Evolutionary conservation across 2,888 invertebrate species (phyloP), one percentile per base, ranked within the genome.

Genomic region (Fabriciana adippe): DNA sequence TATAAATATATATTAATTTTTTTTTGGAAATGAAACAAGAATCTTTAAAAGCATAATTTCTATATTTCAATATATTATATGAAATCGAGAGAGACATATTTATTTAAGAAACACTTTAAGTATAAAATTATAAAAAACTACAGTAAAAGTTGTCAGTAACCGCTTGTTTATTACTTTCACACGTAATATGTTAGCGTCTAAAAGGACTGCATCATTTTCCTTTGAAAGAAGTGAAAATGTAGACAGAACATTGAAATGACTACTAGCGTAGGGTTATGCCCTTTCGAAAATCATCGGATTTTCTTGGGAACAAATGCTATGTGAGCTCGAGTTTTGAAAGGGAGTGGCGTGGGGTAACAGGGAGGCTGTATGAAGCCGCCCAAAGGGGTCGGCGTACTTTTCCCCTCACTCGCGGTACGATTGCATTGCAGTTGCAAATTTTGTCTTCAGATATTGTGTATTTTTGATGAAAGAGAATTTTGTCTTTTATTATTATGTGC

Each of bases 351-450:
- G 70, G 78, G 77, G 79, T 71, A 73, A 68, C 31, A 48, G 65
- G 76, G 77, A 80, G 81, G 77, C 77, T 78, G 75, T 73, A 79
- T 79, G 78, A 74, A 72, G 75, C 77, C 79, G 78, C 79, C 80
- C 80, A 72, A 75, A 77, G 77, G 73, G 75, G 73, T 72, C 72
- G 72, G 76, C 78, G 75, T 76, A 74, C 67, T 73, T 77, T 75
- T 62, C 77, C 78, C 79, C 79, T 79, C 79, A 77, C 78, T 79
- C 75, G 77, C 69, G 75, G 67, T 72, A 74, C 73, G 74, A 80
- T 74, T 72, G 75, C 77, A 77, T 76, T 79, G 79, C 78, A 77
- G 74, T 79, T 75, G 76, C 76, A 74, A 78, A 78, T 78, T 76
- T 68, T 68, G 47, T 67, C 64, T 68, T 68, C 65, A 56, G 62